Conservation (phyloP, 2,797 vertebrate genomes). For the Sebastes taczanowskii region DNA sequence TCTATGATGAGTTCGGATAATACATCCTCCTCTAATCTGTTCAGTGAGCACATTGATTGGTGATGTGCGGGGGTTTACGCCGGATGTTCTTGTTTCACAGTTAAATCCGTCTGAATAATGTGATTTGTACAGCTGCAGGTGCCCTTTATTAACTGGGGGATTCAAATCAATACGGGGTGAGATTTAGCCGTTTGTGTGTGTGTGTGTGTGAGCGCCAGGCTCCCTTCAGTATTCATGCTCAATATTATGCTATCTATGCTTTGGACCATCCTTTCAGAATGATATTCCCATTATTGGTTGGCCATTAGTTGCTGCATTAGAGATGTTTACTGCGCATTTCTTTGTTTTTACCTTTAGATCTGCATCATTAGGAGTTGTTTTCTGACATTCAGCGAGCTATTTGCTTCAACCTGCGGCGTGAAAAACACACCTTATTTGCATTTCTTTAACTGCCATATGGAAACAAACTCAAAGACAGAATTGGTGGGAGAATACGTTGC, state of each 20-base stretch:
- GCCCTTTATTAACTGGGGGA: conserved; percentile 21
- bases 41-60: conserved; percentile 38
- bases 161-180: conserved; percentile 20
- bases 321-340: not conserved
- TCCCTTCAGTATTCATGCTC: too few relatives aligned
- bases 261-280: not conserved
- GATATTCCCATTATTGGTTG: not conserved
- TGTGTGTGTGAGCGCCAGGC: not conserved
- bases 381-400: not conserved
- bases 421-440: not conserved
- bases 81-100: conserved; percentile 32
- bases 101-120: conserved; percentile 34
- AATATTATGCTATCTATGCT: not conserved
- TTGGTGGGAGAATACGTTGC: not conserved
- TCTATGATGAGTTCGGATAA: conserved; percentile 1
- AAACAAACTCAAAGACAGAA: not conserved
- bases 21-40: conserved; percentile 17
- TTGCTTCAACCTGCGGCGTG: not conserved
- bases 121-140: conserved; percentile 25
- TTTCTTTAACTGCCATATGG: conserved; percentile 8
- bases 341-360: not conserved
- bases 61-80: not conserved
- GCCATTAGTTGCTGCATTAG: conserved; percentile 4
- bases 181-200: not conserved
- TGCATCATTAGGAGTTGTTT: conserved; percentile 13